These are phyloP conservation scores for Copsychus sechellarum DNA, from an alignment of 2,113 vertebrate genomes.

Conservation along the genomic window DNA sequence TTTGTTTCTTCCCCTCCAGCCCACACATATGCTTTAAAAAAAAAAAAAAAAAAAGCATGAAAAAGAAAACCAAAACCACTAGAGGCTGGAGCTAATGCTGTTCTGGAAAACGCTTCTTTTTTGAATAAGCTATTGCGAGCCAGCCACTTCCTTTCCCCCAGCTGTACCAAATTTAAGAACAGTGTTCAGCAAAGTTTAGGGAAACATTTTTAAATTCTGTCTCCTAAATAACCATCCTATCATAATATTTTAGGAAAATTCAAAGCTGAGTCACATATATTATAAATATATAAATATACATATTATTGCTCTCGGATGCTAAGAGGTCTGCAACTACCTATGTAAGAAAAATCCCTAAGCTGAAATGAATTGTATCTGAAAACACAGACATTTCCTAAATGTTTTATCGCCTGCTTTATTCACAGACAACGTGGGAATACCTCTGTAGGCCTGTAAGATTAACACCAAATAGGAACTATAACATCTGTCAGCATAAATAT, in stretches of 20 bases:
- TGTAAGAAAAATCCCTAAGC: background rate
- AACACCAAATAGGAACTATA: background rate
- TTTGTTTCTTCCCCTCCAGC: background rate
- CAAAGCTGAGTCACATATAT: background rate
- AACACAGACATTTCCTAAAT: background rate
- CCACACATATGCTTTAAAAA: background rate
- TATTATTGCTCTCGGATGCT: background rate
- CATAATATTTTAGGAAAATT: background rate
- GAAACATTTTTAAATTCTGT: background rate
- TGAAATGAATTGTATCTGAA: background rate
- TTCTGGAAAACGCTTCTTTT: background rate
- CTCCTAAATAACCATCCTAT: background rate
- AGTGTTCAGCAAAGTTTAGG: background rate
- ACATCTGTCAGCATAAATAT: background rate
- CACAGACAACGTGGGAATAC: background rate
- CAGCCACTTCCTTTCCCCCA: slow-evolving; percentile 19
- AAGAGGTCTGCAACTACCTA: background rate
- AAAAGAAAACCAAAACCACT: background rate
- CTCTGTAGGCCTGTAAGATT: background rate
- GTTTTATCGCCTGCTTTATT: background rate
- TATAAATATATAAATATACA: background rate
- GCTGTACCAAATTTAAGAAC: background rate
- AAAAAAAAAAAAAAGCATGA: background rate
- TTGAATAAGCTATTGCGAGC: background rate
- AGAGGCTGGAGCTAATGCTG: background rate